Percentiles rank a stretch among this genome's conserved stretches.
phyloP scores from a whole-genome alignment of 53 echinoderm and acorn worm species.

The Echinarachnius parma region DNA sequence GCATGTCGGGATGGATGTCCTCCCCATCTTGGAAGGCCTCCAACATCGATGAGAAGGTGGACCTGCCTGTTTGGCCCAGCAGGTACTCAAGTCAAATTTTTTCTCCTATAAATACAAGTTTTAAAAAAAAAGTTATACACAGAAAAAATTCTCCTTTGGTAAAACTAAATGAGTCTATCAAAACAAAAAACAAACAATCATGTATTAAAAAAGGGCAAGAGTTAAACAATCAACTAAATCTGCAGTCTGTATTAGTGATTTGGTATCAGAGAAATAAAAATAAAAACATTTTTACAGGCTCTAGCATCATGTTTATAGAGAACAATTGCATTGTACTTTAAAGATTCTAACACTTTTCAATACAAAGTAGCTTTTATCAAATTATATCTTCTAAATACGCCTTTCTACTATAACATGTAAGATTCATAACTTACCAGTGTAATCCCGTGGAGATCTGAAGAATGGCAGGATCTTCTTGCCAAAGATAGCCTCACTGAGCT shows the following conservation, averaged over 20 bases:
- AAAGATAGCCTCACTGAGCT: not conserved
- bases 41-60: conserved; percentile 10
- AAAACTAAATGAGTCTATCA: too few relatives aligned
- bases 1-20: conserved; percentile 49
- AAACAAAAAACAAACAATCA: too few relatives aligned
- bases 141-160: too few relatives aligned
- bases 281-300: too few relatives aligned
- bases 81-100: conserved; percentile 10
- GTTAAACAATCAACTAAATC: too few relatives aligned
- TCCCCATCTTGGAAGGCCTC: conserved; percentile 29
- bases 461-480: conserved; percentile 34
- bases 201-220: too few relatives aligned
- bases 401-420: not conserved
- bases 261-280: too few relatives aligned
- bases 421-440: conserved; percentile 20
- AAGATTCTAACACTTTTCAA: too few relatives aligned
- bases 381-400: not conserved
- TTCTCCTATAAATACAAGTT: not conserved
- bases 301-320: too few relatives aligned
- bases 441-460: conserved; percentile 22
- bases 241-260: too few relatives aligned
- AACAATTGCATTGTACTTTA: too few relatives aligned
- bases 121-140: too few relatives aligned
- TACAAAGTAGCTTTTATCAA: not conserved
- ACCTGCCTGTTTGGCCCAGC: conserved; percentile 43